Evolutionary conservation across 2,888 invertebrate species (phyloP).

Genomic region (Taphrorychus bicolor): DNA sequence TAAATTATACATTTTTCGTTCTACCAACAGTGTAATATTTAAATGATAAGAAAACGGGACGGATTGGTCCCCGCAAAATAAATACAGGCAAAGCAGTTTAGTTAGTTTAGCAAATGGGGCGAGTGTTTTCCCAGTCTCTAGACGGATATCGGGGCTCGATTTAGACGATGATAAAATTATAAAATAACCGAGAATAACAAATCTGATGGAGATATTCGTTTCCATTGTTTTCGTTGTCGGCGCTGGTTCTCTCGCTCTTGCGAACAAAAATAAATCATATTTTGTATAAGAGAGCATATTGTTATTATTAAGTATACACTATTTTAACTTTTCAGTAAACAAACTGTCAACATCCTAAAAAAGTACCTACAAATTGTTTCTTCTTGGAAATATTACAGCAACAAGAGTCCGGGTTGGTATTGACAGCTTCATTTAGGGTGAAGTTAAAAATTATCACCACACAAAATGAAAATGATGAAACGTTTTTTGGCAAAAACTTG

Average conservation of each 20-base stretch:
- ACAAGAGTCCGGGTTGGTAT: no score
- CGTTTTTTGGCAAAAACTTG: no score
- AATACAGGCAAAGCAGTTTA: conserved; percentile 62
- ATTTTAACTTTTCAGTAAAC: no score
- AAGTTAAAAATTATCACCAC: no score
- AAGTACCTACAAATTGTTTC: no score
- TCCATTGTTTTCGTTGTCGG: conserved; percentile 14
- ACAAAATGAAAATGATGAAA: no score
- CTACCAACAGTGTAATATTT: conserved; percentile 45
- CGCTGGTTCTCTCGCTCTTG: background rate
- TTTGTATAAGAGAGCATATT: no score
- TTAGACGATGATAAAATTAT: conserved; percentile 48
- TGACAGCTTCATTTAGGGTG: no score
- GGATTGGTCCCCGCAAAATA: conserved; percentile 56
- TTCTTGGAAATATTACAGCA: no score
- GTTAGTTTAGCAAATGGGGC: conserved; percentile 64
- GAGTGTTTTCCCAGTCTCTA: conserved; percentile 58
- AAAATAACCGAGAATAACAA: conserved; percentile 42
- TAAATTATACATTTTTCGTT: background rate
- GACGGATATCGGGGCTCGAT: conserved; percentile 51
- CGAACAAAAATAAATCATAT: no score
- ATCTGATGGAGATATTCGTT: conserved; percentile 32
- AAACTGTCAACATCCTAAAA: no score
- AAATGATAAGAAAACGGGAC: conserved; percentile 49
- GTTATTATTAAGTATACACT: no score